A percentile compares a stretch with the other conserved stretches of the same genome.
Conservation (phyloP, 2,113 vertebrate genomes). For the Hassar affinis region DNA sequence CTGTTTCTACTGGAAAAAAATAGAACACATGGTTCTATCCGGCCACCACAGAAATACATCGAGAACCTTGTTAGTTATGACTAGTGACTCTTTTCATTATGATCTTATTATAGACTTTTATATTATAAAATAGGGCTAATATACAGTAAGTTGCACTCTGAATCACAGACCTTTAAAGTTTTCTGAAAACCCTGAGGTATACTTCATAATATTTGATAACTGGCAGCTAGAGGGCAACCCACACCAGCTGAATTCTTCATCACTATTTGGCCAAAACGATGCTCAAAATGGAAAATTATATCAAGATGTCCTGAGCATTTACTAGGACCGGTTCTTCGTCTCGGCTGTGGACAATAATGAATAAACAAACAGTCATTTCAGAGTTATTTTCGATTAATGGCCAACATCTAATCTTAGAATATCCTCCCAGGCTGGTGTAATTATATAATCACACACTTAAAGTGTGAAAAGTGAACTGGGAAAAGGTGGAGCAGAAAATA, state of each 20-base stretch:
- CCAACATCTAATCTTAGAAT: constrained; percentile 20
- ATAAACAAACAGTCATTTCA: constrained; percentile 17
- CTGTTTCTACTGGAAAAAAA: constrained; percentile 54
- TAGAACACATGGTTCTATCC: constrained; percentile 60
- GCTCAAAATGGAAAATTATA: background rate
- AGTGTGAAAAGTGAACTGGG: background rate
- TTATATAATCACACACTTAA: background rate
- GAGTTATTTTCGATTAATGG: constrained; percentile 35
- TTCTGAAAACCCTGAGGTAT: constrained; percentile 8
- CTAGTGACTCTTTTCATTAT: background rate
- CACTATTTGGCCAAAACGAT: constrained; percentile 35
- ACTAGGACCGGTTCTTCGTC: constrained; percentile 12
- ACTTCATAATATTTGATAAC: constrained; percentile 58
- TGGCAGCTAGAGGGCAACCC: constrained; percentile 80
- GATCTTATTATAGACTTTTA: background rate
- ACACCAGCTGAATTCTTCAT: constrained; percentile 62
- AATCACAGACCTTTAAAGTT: background rate
- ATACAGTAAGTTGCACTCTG: background rate
- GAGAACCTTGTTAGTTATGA: constrained; percentile 44
- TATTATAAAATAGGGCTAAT: background rate
- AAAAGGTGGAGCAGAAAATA: background rate
- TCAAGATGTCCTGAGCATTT: constrained; percentile 37
- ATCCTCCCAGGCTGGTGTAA: background rate
- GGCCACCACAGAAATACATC: constrained; percentile 57
- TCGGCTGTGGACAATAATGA: constrained; percentile 6